Conservation (phyloP, 2,113 vertebrate genomes). For the Microcebus lehilahytsara region DNA sequence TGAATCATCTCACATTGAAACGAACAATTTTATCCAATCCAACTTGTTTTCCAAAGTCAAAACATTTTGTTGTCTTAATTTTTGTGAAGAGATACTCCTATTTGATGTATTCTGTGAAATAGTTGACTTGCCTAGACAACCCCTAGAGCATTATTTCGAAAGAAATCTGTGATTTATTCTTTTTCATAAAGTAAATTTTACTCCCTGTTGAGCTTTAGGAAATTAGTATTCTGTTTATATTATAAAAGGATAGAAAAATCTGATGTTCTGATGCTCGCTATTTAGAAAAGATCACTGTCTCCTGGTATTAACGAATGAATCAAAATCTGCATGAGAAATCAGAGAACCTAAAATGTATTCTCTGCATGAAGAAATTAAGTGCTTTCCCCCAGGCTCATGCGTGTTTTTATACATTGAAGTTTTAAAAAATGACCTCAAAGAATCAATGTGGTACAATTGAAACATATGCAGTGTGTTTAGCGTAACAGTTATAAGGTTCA, state of each 20-base stretch:
- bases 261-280: neutral
- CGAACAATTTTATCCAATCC: neutral
- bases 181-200: slow-evolving; percentile 22
- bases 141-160: neutral
- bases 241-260: neutral
- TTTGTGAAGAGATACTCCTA: neutral
- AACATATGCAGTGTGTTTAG: neutral
- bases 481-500: neutral
- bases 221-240: neutral
- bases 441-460: neutral
- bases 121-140: neutral
- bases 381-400: neutral
- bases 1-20: neutral
- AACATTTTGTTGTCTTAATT: neutral
- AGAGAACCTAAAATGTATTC: neutral
- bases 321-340: neutral
- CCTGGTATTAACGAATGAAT: neutral
- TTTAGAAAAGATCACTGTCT: neutral
- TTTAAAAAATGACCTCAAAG: neutral
- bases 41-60: neutral
- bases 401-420: neutral
- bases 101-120: neutral
- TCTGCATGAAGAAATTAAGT: neutral
- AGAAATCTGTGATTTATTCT: neutral
- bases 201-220: neutral